Conservation (phyloP, 1,140 invertebrate genomes). For the Liolophura sinensis region DNA sequence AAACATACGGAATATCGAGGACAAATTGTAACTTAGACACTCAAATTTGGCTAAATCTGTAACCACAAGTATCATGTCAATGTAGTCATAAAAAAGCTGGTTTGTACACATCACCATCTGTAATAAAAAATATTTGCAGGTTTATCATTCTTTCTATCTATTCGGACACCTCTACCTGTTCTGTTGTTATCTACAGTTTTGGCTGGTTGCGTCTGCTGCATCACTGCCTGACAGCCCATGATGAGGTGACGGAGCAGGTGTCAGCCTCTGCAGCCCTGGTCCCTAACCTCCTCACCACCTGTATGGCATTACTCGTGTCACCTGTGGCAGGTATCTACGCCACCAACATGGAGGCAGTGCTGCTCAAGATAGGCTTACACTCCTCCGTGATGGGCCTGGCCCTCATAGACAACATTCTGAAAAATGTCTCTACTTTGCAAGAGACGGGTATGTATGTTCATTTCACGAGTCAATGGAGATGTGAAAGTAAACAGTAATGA, state of each 20-base stretch:
- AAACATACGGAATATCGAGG: too few relatives aligned
- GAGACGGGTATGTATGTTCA: slow-evolving; percentile 22
- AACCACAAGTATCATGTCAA: too few relatives aligned
- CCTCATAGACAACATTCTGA: slow-evolving; percentile 55
- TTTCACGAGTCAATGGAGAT: neutral
- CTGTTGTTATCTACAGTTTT: slow-evolving; percentile 59
- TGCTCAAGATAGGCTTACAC: slow-evolving; percentile 57
- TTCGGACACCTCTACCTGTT: neutral
- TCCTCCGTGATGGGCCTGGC: slow-evolving; percentile 54
- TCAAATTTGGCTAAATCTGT: too few relatives aligned
- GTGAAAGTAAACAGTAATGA: neutral
- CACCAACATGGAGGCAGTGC: slow-evolving; percentile 55
- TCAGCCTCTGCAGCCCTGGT: slow-evolving; percentile 66
- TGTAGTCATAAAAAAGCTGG: too few relatives aligned
- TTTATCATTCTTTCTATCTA: too few relatives aligned
- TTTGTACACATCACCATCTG: too few relatives aligned
- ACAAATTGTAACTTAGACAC: too few relatives aligned
- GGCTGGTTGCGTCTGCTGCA: slow-evolving; percentile 72
- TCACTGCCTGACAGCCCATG: slow-evolving; percentile 67
- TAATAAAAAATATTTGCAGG: too few relatives aligned
- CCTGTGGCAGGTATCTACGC: slow-evolving; percentile 63
- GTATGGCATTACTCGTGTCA: slow-evolving; percentile 74
- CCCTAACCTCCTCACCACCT: slow-evolving; percentile 71
- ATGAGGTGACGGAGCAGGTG: slow-evolving; percentile 50
- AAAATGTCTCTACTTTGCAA: slow-evolving; percentile 24